These are phyloP conservation scores for Baronia brevicornis DNA, from an alignment of 2,888 invertebrate genomes.

Conservation along the genomic window DNA sequence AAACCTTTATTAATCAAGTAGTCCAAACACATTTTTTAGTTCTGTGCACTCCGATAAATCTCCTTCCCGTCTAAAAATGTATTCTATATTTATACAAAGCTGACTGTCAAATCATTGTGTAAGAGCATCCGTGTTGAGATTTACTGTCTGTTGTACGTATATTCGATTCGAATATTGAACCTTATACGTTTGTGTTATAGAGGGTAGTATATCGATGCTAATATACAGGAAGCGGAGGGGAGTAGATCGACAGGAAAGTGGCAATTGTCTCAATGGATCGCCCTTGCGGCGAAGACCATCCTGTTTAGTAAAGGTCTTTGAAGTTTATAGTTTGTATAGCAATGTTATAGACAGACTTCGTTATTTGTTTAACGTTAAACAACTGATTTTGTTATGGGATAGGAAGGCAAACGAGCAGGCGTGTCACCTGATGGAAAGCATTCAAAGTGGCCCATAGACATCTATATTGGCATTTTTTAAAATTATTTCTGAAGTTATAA, in stretches of 20 bases:
- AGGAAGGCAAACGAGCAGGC: too few species aligned
- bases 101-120: constrained; percentile 23
- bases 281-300: constrained; percentile 57
- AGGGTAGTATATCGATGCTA: constrained; percentile 16
- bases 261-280: constrained; percentile 51
- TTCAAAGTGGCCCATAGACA: too few species aligned
- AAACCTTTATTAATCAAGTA: too few species aligned
- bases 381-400: not conserved
- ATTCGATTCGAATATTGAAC: constrained; percentile 7
- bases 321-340: constrained; percentile 8
- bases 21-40: too few species aligned
- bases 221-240: constrained; percentile 45
- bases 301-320: constrained; percentile 28
- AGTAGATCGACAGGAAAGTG: constrained; percentile 49
- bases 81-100: constrained; percentile 9
- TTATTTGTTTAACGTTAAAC: constrained; percentile 4
- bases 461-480: too few species aligned
- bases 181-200: constrained; percentile 4
- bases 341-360: constrained; percentile 4
- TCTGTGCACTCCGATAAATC: too few species aligned
- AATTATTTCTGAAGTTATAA: too few species aligned
- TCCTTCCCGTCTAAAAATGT: too few species aligned
- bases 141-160: constrained; percentile 4
- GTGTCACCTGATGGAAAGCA: too few species aligned
- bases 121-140: constrained; percentile 17